Conservation (phyloP, 2,797 vertebrate genomes). For the Australoheros facetus region DNA sequence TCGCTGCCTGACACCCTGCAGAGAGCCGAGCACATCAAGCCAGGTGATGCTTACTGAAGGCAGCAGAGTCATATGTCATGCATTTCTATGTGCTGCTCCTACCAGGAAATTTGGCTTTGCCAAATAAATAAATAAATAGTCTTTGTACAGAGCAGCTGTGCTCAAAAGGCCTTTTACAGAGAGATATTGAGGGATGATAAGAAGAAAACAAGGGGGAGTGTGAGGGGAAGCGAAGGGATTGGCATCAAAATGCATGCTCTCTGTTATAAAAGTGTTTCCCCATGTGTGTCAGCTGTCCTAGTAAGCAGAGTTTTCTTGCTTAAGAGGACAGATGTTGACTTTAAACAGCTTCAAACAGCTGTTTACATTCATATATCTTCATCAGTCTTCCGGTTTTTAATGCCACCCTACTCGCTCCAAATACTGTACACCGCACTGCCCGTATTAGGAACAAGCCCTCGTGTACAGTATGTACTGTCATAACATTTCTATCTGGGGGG, state of each 20-base stretch:
- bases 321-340: slow-evolving; percentile 60
- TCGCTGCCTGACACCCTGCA: neutral
- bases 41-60: slow-evolving; percentile 11
- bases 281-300: slow-evolving; percentile 33
- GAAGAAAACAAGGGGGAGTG: neutral
- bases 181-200: neutral
- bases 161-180: slow-evolving; percentile 3
- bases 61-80: slow-evolving; percentile 30
- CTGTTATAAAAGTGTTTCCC: slow-evolving; percentile 32
- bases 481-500: neutral
- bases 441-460: slow-evolving; percentile 30
- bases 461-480: slow-evolving; percentile 19
- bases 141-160: neutral
- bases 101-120: slow-evolving; percentile 7
- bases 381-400: slow-evolving; percentile 12
- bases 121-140: no score
- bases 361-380: slow-evolving; percentile 26
- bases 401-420: neutral
- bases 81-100: neutral
- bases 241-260: slow-evolving; percentile 6
- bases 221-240: slow-evolving; percentile 11
- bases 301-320: slow-evolving; percentile 19
- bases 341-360: slow-evolving; percentile 47
- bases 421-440: slow-evolving; percentile 7
- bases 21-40: neutral